Evolutionary conservation across 2,888 invertebrate species (phyloP), one percentile per base, ranked within the genome.

Genomic region (Venustoraphidia nigricollis): DNA sequence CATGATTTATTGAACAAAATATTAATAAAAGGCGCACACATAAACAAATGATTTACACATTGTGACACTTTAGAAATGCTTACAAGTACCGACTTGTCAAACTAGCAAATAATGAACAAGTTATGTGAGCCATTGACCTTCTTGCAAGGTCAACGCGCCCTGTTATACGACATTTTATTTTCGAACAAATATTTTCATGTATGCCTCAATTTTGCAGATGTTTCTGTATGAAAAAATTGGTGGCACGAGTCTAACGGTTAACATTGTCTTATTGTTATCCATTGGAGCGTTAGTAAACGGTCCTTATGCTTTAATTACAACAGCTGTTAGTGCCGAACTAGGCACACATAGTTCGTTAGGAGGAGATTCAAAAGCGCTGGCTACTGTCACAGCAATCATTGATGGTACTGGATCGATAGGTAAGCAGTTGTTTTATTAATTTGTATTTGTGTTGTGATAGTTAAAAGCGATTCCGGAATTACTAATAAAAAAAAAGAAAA

Each of bases 361-460:
- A 46, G 89, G 89, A 2, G 90, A 88, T 67, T 70, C 90, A 0
- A 86, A 83, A 62, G 96, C 95, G 6, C 66, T 96, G 50, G 94
- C 96, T 8, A 96, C 96, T 0, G 95, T 96, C n/a, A 92, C 95
- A 0, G 92, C 95, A 17, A 94, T 96, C 57, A 95, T 96, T 42
- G 96, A 96, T 67, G 96, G 96, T 42, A 95, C 95, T 0, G 95
- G 96, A 8, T 90, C 89, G 51, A 77, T 90, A 49, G 89, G 84
- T 81, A 52, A 60, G 58, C 49, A 41, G 17, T 44, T 34, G 17
- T 44, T 34, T 34, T 17, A 9, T 27, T 13, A 3, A 27, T 27
- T 27, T 27, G 27, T 27, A n/a, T 27, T 3, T 27, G 27, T 17
- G 10, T 10, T 41, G 10, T 2, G 11, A 66, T 66, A 3, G 63